Conservation (phyloP, 2,797 vertebrate species). For the Catostomus latipinnis region DNA sequence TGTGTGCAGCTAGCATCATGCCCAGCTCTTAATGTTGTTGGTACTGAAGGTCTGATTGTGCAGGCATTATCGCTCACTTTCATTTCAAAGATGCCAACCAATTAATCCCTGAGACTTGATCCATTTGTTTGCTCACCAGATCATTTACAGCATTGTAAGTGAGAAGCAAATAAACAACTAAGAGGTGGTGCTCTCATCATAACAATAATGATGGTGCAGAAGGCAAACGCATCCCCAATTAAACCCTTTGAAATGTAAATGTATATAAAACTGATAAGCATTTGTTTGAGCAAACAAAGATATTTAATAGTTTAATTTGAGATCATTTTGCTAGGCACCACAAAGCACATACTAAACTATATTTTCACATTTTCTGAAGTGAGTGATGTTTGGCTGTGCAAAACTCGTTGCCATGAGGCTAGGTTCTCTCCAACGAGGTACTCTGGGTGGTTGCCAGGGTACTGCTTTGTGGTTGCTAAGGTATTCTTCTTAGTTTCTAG, state of each 20-base stretch:
- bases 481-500: too few species aligned
- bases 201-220: slow-evolving; percentile 40
- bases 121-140: slow-evolving; percentile 70
- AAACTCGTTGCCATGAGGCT: neutral
- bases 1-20: too few species aligned
- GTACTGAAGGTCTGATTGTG: slow-evolving; percentile 37
- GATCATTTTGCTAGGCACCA: neutral
- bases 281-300: neutral
- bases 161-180: slow-evolving; percentile 43
- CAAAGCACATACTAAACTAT: neutral
- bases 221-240: slow-evolving; percentile 26
- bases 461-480: neutral
- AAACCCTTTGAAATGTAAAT: slow-evolving; percentile 33
- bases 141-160: slow-evolving; percentile 75
- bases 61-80: slow-evolving; percentile 37
- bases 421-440: too few species aligned
- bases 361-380: neutral
- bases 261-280: slow-evolving; percentile 20
- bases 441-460: neutral
- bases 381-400: neutral
- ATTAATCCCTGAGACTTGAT: slow-evolving; percentile 69
- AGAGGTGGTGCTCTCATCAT: slow-evolving; percentile 16
- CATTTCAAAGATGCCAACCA: slow-evolving; percentile 63
- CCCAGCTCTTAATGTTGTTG: slow-evolving; percentile 26
- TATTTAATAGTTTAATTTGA: slow-evolving; percentile 27